These are phyloP conservation scores for Pseudoatta argentina DNA, from an alignment of 1,140 invertebrate species.

Conservation along the genomic window DNA sequence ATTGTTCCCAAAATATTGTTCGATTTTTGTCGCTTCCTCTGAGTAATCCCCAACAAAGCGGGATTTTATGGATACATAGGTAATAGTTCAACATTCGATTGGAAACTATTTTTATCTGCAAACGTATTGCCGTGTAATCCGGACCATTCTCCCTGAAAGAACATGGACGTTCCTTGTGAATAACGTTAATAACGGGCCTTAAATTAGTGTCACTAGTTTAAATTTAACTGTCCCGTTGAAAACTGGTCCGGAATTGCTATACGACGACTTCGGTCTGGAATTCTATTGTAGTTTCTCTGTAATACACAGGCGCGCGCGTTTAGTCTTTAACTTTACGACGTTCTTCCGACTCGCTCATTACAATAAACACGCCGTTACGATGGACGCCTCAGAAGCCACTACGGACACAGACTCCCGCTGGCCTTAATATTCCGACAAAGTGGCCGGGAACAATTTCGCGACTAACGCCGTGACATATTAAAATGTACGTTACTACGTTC, in stretches of 20 bases:
- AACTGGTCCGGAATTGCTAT: slow-evolving; percentile 70
- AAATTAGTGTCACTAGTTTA: slow-evolving; percentile 66
- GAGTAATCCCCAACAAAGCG: neutral
- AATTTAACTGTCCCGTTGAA: slow-evolving; percentile 70
- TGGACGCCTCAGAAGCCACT: slow-evolving; percentile 71
- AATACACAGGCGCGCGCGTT: slow-evolving; percentile 65
- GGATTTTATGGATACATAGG: slow-evolving; percentile 23
- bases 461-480: slow-evolving; percentile 67
- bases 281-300: slow-evolving; percentile 72
- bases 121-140: slow-evolving; percentile 19
- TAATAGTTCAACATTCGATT: slow-evolving; percentile 20
- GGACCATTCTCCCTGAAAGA: slow-evolving; percentile 53
- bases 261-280: slow-evolving; percentile 55
- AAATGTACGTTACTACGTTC: slow-evolving; percentile 1
- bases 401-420: slow-evolving; percentile 45
- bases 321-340: slow-evolving; percentile 74
- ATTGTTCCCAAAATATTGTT: neutral
- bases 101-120: slow-evolving; percentile 11
- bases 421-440: slow-evolving; percentile 74
- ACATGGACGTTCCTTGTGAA: slow-evolving; percentile 65
- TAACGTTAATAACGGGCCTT: slow-evolving; percentile 70
- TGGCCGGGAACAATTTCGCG: slow-evolving; percentile 71
- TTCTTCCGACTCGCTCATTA: slow-evolving; percentile 72
- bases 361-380: slow-evolving; percentile 74
- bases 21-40: neutral